A percentile compares a stretch with the other conserved stretches of the same genome.
Conservation (phyloP, 2,113 vertebrate genomes). For the Pterocles gutturalis region DNA sequence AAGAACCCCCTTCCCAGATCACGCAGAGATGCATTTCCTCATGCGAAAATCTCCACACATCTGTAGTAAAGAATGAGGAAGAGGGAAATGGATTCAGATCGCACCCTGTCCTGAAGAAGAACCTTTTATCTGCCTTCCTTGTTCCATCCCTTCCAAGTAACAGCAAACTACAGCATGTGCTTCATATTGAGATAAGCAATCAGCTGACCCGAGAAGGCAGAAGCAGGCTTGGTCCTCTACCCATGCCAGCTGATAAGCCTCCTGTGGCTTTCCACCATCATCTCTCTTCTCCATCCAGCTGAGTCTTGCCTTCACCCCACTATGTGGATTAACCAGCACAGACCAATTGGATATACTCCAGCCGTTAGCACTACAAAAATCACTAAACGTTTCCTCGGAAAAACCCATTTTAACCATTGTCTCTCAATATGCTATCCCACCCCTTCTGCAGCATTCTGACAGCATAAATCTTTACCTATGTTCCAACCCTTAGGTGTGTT, state of each 20-base stretch:
- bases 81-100: background rate
- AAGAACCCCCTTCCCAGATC: background rate
- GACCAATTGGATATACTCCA: background rate
- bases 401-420: rapidly evolving
- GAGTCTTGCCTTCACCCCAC: background rate
- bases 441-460: background rate
- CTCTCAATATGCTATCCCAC: background rate
- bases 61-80: background rate
- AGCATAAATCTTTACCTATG: background rate
- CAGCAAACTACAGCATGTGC: background rate
- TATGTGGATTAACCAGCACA: too few relatives aligned
- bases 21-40: background rate
- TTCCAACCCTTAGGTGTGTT: background rate
- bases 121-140: background rate
- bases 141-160: background rate
- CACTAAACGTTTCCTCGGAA: background rate
- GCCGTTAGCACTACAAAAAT: background rate
- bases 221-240: background rate
- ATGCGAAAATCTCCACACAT: background rate
- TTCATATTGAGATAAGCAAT: background rate
- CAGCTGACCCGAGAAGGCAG: background rate
- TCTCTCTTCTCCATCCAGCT: background rate
- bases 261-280: background rate
- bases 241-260: background rate
- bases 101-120: background rate